These are phyloP conservation scores for Vandiemenella viatica DNA, from an alignment of 2,888 invertebrate genomes.

Conservation along the genomic window DNA sequence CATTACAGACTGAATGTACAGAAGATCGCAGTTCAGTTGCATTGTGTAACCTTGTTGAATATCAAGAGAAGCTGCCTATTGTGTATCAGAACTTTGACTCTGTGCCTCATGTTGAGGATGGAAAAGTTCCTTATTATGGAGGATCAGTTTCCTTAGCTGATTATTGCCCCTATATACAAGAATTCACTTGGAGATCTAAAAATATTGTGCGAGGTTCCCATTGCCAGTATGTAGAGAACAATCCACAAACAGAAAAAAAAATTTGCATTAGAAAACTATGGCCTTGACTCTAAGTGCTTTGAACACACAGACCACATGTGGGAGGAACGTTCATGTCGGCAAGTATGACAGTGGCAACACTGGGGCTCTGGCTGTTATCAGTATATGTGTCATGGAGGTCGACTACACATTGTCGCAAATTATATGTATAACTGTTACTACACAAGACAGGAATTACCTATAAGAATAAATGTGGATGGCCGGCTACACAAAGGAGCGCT, in stretches of 20 bases:
- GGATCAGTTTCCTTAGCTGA: slow-evolving; percentile 91
- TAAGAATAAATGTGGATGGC: slow-evolving; percentile 57
- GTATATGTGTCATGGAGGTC: slow-evolving; percentile 62
- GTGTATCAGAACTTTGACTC: slow-evolving; percentile 84
- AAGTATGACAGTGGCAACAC: slow-evolving; percentile 83
- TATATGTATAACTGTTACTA: slow-evolving; percentile 81
- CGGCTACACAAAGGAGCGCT: slow-evolving; percentile 90
- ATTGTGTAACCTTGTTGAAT: slow-evolving; percentile 73
- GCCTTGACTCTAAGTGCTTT: slow-evolving; percentile 76
- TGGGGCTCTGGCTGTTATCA: slow-evolving; percentile 97
- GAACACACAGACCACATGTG: slow-evolving; percentile 79
- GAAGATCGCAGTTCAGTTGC: slow-evolving; percentile 81
- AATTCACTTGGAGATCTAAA: slow-evolving; percentile 90
- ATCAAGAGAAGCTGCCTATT: slow-evolving; percentile 55
- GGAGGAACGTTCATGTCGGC: slow-evolving; percentile 82
- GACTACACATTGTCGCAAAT: slow-evolving; percentile 63
- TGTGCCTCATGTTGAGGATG: slow-evolving; percentile 55
- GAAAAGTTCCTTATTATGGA: slow-evolving; percentile 68
- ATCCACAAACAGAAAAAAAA: slow-evolving; percentile 83
- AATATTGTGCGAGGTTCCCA: slow-evolving; percentile 86
- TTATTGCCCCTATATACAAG: slow-evolving; percentile 94
- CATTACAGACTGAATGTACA: slow-evolving; percentile 84
- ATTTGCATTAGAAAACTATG: slow-evolving; percentile 86
- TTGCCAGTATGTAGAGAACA: slow-evolving; percentile 81
- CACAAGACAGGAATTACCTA: slow-evolving; percentile 65